These are phyloP conservation scores for Rhinella marina DNA, from an alignment of 2,797 vertebrate species.

Conservation along the genomic window DNA sequence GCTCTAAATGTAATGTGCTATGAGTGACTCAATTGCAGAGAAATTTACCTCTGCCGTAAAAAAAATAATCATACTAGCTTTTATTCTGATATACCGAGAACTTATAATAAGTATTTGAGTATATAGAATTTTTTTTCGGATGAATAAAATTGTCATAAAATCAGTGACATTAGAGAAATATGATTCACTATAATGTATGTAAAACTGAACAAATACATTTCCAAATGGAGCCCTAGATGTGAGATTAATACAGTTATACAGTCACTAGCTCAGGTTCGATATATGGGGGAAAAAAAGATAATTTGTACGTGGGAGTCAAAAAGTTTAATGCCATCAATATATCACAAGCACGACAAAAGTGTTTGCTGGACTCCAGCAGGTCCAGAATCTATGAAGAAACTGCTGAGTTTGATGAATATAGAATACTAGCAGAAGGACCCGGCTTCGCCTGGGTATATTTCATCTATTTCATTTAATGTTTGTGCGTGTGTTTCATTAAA, in stretches of 20 bases:
- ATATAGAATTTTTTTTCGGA: conserved; percentile 19
- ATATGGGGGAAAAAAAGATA: conserved; percentile 23
- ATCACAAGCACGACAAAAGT: conserved; percentile 1
- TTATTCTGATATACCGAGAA: conserved; percentile 45
- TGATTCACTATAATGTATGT: not conserved
- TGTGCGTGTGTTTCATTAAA: too few relatives aligned
- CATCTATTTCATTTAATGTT: too few relatives aligned
- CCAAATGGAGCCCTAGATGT: not conserved
- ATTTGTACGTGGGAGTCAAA: conserved; percentile 27
- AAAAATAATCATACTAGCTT: conserved; percentile 46
- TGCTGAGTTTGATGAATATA: conserved; percentile 26
- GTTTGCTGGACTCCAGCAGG: not conserved
- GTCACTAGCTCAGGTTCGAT: conserved; percentile 5
- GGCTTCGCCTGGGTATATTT: too few relatives aligned
- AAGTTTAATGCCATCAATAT: conserved; percentile 35
- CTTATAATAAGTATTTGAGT: conserved; percentile 35
- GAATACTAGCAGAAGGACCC: too few relatives aligned
- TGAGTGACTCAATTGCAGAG: conserved; percentile 49
- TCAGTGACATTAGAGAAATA: conserved; percentile 45
- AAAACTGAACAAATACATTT: conserved; percentile 28
- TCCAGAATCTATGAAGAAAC: conserved; percentile 18
- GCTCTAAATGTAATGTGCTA: conserved; percentile 52
- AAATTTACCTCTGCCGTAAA: conserved; percentile 52
- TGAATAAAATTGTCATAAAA: conserved; percentile 54
- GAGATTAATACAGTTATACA: conserved; percentile 18